phyloP scores from a whole-genome alignment of 2,888 invertebrate species.

The Brachyptera putata region DNA sequence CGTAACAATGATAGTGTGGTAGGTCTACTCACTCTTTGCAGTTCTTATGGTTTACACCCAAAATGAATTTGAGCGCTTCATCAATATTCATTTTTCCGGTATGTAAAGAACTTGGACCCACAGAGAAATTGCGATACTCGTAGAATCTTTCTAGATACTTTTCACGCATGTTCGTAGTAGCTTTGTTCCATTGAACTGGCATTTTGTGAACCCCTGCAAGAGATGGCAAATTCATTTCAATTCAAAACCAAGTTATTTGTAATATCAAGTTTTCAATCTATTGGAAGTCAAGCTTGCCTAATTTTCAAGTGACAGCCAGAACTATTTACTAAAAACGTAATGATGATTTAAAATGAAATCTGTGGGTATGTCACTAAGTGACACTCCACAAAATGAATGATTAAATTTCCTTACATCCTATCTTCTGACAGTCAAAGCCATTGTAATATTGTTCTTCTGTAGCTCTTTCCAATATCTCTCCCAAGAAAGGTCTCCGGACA shows the following conservation, averaged over 20 bases:
- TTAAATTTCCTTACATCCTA: too few relatives aligned
- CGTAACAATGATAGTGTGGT: too few relatives aligned
- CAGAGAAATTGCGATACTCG: constrained; percentile 67
- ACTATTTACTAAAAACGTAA: background rate
- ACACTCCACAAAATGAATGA: too few relatives aligned
- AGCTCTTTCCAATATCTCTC: constrained; percentile 90
- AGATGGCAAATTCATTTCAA: background rate
- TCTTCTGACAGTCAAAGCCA: constrained; percentile 84
- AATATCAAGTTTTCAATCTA: too few relatives aligned
- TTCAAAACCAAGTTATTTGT: too few relatives aligned
- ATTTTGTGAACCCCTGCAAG: constrained; percentile 75
- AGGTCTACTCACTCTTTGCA: constrained; percentile 59
- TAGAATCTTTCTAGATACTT: constrained; percentile 68
- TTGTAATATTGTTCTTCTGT: constrained; percentile 90
- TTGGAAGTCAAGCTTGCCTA: too few relatives aligned
- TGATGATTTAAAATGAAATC: background rate
- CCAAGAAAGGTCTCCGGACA: constrained; percentile 85
- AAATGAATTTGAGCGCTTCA: constrained; percentile 70
- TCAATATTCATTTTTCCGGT: constrained; percentile 68
- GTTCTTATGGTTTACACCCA: constrained; percentile 59
- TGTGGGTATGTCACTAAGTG: background rate
- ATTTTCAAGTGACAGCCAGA: too few relatives aligned
- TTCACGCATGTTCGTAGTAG: constrained; percentile 64
- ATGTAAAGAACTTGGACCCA: constrained; percentile 63
- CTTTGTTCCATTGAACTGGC: constrained; percentile 77